A percentile compares a stretch with the other conserved stretches of the same genome.
Evolutionary conservation across 1,140 invertebrate species (phyloP).

Genomic region (Drosophila nigrodunni): DNA sequence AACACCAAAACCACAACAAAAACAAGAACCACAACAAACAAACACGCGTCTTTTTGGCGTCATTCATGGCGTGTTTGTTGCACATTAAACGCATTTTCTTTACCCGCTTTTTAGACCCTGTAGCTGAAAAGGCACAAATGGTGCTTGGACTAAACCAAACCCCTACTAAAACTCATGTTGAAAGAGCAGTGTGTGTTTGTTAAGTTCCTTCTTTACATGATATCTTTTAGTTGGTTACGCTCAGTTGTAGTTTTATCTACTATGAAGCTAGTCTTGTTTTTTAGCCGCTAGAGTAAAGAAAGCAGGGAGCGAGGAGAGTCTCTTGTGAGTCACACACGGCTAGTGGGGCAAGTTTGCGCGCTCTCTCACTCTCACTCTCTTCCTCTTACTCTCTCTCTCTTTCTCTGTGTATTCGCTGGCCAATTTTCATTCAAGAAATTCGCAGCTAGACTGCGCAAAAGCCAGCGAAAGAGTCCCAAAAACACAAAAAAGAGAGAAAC

Average conservation of each 20-base stretch:
- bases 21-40: constrained; percentile 36
- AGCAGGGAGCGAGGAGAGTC: background rate
- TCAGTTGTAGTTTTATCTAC: no score
- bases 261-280: no score
- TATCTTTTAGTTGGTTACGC: no score
- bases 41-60: constrained; percentile 74
- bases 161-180: no score
- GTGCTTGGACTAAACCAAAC: no score
- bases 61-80: constrained; percentile 75
- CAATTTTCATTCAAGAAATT: constrained; percentile 75
- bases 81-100: constrained; percentile 62
- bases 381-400: constrained; percentile 38
- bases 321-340: constrained; percentile 56
- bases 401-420: constrained; percentile 8
- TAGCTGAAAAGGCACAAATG: background rate
- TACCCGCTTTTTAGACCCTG: constrained; percentile 27
- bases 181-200: no score
- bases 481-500: constrained; percentile 58
- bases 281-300: background rate
- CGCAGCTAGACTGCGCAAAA: constrained; percentile 50
- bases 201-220: background rate
- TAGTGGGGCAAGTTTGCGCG: constrained; percentile 13
- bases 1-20: constrained; percentile 21
- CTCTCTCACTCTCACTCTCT: constrained; percentile 66
- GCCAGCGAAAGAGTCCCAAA: constrained; percentile 27